phyloP scores from a whole-genome alignment of 2,113 vertebrate genomes.

The Embiotoca jacksoni region DNA sequence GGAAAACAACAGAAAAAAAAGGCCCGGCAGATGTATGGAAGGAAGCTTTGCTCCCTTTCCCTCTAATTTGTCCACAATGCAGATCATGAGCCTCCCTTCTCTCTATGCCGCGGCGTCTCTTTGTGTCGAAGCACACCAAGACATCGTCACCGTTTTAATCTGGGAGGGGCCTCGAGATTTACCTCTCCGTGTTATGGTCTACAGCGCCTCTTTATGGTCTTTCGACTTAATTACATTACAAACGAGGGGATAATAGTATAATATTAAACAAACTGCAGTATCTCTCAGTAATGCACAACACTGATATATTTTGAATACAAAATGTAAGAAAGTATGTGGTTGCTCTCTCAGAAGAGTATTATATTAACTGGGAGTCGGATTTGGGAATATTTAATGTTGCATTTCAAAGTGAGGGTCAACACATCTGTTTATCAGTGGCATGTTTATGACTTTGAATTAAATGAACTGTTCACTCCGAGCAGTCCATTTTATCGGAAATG shows the following conservation, averaged over 20 bases:
- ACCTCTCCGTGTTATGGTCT: conserved; percentile 19
- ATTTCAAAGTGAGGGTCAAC: too few relatives aligned
- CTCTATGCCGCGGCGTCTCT: conserved; percentile 23
- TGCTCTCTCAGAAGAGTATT: not conserved
- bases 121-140: conserved; percentile 41
- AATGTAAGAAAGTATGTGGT: not conserved
- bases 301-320: not conserved
- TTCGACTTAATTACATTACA: not conserved
- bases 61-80: not conserved
- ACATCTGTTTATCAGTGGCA: too few relatives aligned
- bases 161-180: conserved; percentile 8
- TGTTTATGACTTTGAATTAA: too few relatives aligned
- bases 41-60: not conserved
- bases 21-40: not conserved
- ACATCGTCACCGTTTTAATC: not conserved
- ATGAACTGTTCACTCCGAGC: too few relatives aligned
- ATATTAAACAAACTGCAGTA: too few relatives aligned
- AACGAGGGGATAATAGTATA: not conserved
- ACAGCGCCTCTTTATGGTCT: conserved; percentile 31
- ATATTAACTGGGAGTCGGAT: too few relatives aligned
- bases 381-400: too few relatives aligned
- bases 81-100: not conserved
- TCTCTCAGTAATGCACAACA: too few relatives aligned
- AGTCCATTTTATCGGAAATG: too few relatives aligned
- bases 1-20: not conserved